These are phyloP conservation scores for Apamea epomidion DNA, from an alignment of 2,888 invertebrate species.

Conservation along the genomic window DNA sequence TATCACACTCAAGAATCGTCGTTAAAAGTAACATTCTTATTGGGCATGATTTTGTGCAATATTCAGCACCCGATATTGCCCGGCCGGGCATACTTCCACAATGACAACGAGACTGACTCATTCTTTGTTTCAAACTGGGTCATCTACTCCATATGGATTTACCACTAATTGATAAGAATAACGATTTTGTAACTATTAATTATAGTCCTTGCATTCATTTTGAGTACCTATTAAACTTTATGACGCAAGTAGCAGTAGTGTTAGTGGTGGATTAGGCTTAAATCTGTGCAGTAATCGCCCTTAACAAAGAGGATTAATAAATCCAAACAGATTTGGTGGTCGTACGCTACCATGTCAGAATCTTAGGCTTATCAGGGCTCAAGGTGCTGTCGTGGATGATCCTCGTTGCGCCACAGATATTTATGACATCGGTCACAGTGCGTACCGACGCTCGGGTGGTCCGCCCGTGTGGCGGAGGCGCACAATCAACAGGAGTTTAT, in stretches of 20 bases:
- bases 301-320: conserved; percentile 72
- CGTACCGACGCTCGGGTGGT: conserved; percentile 81
- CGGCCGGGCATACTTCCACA: conserved; percentile 76
- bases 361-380: conserved; percentile 82
- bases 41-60: conserved; percentile 40
- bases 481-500: conserved; percentile 81
- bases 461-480: conserved; percentile 74
- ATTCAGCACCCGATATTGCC: conserved; percentile 35
- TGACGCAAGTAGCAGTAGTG: conserved; percentile 45
- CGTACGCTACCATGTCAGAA: conserved; percentile 66
- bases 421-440: conserved; percentile 80
- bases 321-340: conserved; percentile 74
- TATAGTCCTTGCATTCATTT: conserved; percentile 55
- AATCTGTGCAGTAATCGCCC: conserved; percentile 57
- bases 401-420: conserved; percentile 85
- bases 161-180: conserved; percentile 78
- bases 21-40: conserved; percentile 1
- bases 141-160: conserved; percentile 80
- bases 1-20: not conserved
- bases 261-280: conserved; percentile 45
- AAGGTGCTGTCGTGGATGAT: conserved; percentile 78
- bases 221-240: conserved; percentile 37
- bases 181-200: conserved; percentile 65
- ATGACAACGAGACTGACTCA: conserved; percentile 82
- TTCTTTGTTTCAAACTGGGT: conserved; percentile 85